A percentile compares a stretch with the other conserved stretches of the same genome.
Evolutionary conservation across 2,113 vertebrate species (phyloP).

Genomic region (Cyanocitta stelleri): DNA sequence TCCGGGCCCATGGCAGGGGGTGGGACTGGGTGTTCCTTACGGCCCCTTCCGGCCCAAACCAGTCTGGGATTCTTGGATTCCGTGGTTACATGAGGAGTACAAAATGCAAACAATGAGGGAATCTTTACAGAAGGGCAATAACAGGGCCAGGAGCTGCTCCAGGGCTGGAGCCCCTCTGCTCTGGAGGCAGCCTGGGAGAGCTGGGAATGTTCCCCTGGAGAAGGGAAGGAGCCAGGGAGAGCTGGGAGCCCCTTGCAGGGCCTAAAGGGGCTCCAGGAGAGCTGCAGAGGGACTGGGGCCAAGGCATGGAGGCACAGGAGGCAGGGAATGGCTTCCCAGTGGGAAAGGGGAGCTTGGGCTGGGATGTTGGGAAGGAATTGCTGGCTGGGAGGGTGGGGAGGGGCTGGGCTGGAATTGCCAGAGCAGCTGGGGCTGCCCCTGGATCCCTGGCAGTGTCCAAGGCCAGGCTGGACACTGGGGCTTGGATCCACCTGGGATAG

Average conservation of each 20-base stretch:
- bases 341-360: neutral
- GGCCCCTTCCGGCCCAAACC: neutral
- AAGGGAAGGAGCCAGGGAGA: neutral
- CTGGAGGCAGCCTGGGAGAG: neutral
- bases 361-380: neutral
- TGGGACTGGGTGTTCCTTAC: rapidly evolving
- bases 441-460: neutral
- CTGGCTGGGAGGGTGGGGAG: neutral
- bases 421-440: neutral
- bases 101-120: neutral
- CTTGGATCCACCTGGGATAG: neutral
- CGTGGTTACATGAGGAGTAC: neutral
- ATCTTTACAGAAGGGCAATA: rapidly evolving
- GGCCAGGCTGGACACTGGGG: neutral
- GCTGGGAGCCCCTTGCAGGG: neutral
- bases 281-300: neutral
- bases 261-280: neutral
- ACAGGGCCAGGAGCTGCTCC: neutral
- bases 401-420: neutral
- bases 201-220: neutral
- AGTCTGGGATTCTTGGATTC: neutral
- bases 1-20: neutral
- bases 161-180: neutral
- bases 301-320: neutral
- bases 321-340: neutral